Conservation (phyloP, 2,888 invertebrate species). For the Pediacus dermestoides region DNA sequence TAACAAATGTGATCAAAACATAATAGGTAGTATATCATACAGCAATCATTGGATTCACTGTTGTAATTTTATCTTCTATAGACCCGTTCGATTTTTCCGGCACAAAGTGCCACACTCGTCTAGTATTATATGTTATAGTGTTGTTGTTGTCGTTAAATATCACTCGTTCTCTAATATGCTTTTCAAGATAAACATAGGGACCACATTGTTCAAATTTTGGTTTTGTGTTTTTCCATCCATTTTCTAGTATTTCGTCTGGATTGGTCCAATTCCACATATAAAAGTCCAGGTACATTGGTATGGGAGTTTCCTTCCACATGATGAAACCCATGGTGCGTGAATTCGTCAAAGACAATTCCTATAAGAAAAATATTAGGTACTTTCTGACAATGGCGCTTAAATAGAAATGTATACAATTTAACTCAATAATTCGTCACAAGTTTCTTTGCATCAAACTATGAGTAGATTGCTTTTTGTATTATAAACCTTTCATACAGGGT, state of each 20-base stretch:
- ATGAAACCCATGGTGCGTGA: constrained; percentile 62
- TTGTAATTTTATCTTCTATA: constrained; percentile 65
- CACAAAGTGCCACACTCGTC: constrained; percentile 69
- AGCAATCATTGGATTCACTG: constrained; percentile 65
- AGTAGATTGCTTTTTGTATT: no score
- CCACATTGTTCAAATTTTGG: constrained; percentile 65
- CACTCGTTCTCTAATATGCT: constrained; percentile 57
- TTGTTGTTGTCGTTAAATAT: constrained; percentile 65
- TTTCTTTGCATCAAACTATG: no score
- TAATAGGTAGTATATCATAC: no score
- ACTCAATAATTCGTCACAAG: no score
- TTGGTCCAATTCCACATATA: constrained; percentile 80
- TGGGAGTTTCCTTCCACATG: constrained; percentile 77
- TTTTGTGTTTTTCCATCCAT: constrained; percentile 51
- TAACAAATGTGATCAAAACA: neutral
- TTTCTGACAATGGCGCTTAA: no score
- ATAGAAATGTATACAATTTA: no score
- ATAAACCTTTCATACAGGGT: no score
- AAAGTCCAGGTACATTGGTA: constrained; percentile 76
- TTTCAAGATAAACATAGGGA: constrained; percentile 70
- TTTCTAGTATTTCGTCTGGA: constrained; percentile 56
- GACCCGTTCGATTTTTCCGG: constrained; percentile 67
- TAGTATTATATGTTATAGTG: constrained; percentile 75
- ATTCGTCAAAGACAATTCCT: constrained; percentile 63
- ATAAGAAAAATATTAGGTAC: no score